These are phyloP conservation scores for Magallana nippona DNA, from an alignment of 2,888 invertebrate species.

Conservation along the genomic window DNA sequence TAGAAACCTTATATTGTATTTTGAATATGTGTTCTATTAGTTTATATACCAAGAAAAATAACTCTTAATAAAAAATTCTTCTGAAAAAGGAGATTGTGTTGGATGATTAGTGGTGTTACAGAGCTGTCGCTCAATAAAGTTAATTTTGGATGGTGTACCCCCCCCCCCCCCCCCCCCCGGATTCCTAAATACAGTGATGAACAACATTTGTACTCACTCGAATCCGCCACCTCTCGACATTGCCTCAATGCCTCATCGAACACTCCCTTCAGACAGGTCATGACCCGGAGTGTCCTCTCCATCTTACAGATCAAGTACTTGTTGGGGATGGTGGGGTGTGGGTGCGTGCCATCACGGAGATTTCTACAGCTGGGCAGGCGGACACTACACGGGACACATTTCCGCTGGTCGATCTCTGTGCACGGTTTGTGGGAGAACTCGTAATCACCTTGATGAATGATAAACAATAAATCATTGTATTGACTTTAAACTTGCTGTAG, in stretches of 20 bases:
- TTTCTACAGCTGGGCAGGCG: conserved; percentile 60
- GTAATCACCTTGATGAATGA: conserved; percentile 57
- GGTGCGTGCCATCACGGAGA: conserved; percentile 59
- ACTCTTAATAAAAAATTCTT: too few relatives aligned
- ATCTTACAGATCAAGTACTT: conserved; percentile 59
- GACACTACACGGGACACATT: conserved; percentile 56
- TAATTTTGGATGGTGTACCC: too few relatives aligned
- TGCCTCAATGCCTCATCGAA: conserved; percentile 51
- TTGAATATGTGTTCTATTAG: too few relatives aligned
- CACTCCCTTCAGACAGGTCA: conserved; percentile 55
- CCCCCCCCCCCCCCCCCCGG: too few relatives aligned
- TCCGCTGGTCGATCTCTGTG: conserved; percentile 51
- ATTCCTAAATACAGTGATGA: neutral
- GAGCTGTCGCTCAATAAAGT: too few relatives aligned
- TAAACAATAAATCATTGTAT: neutral
- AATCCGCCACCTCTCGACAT: conserved; percentile 53
- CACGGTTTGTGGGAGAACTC: conserved; percentile 59
- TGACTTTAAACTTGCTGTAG: neutral
- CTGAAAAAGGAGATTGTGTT: too few relatives aligned
- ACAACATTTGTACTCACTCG: conserved; percentile 37
- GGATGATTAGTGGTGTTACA: too few relatives aligned
- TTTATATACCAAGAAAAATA: too few relatives aligned
- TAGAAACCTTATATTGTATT: too few relatives aligned
- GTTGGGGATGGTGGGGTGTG: conserved; percentile 56
- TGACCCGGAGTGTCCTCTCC: conserved; percentile 58